These are phyloP conservation scores for Parnassius glacialis DNA, from an alignment of 2,888 invertebrate species.

Conservation along the genomic window DNA sequence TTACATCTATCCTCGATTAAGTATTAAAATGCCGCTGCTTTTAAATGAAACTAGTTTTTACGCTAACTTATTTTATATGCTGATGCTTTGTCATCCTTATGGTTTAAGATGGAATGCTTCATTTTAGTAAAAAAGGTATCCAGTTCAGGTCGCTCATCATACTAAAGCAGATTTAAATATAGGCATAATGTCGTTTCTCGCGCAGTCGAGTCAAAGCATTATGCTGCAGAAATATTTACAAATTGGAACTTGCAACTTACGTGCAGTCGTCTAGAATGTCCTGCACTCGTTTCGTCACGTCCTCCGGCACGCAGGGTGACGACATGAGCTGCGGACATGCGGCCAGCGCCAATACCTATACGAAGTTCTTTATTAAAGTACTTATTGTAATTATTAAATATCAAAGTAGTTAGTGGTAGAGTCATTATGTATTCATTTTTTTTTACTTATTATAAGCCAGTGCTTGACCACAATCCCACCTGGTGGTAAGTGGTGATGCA, in stretches of 20 bases:
- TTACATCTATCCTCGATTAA: too few relatives aligned
- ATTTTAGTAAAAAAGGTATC: neutral
- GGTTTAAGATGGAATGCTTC: neutral
- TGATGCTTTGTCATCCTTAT: too few relatives aligned
- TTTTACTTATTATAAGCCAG: too few relatives aligned
- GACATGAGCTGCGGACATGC: conserved; percentile 84
- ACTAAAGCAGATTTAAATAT: neutral
- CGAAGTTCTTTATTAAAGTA: neutral
- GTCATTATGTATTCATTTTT: too few relatives aligned
- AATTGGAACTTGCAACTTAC: conserved; percentile 35
- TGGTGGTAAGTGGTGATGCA: too few relatives aligned
- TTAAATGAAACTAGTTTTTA: too few relatives aligned
- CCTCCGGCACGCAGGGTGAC: conserved; percentile 83
- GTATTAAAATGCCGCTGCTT: too few relatives aligned
- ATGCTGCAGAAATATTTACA: neutral
- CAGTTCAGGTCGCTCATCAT: neutral
- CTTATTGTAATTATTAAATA: neutral
- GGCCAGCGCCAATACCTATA: conserved; percentile 81
- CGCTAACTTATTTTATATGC: too few relatives aligned
- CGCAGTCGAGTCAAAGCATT: neutral
- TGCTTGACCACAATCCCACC: too few relatives aligned
- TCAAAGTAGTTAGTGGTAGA: too few relatives aligned
- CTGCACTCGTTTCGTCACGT: conserved; percentile 88
- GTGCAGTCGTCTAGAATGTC: conserved; percentile 85
- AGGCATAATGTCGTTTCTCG: neutral